phyloP scores from a whole-genome alignment of 1,140 invertebrate species.

The Pogonomyrmex barbatus region DNA sequence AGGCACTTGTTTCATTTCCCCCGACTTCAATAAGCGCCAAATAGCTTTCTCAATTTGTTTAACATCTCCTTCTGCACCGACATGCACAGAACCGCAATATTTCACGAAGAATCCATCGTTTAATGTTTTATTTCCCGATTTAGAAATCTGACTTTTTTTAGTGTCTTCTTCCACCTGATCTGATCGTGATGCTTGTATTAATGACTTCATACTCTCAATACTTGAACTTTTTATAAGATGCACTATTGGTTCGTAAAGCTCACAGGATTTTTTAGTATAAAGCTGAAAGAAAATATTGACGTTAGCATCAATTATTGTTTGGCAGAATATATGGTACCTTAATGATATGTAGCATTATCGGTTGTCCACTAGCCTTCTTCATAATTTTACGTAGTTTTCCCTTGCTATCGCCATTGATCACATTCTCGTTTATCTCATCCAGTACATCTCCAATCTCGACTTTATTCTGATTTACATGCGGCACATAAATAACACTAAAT shows the following conservation, averaged over 20 bases:
- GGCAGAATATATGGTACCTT: slow-evolving; percentile 84
- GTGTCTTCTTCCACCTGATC: slow-evolving; percentile 18
- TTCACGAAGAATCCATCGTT: slow-evolving; percentile 83
- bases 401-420: slow-evolving; percentile 84
- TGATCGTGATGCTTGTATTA: slow-evolving; percentile 69
- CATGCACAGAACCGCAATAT: slow-evolving; percentile 85
- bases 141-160: slow-evolving; percentile 41
- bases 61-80: slow-evolving; percentile 86
- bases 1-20: slow-evolving; percentile 77
- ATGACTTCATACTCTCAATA: slow-evolving; percentile 75
- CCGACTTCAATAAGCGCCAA: slow-evolving; percentile 79
- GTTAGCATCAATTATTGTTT: not conserved
- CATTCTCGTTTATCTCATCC: slow-evolving; percentile 88
- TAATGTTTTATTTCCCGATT: slow-evolving; percentile 62
- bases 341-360: slow-evolving; percentile 86
- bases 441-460: slow-evolving; percentile 88
- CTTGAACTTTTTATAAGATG: slow-evolving; percentile 79
- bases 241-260: slow-evolving; percentile 82
- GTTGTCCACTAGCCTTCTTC: slow-evolving; percentile 85
- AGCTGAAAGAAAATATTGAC: slow-evolving; percentile 68
- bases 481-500: slow-evolving; percentile 15
- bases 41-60: slow-evolving; percentile 87
- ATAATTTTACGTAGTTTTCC: slow-evolving; percentile 86
- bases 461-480: slow-evolving; percentile 85
- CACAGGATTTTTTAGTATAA: slow-evolving; percentile 76